phyloP scores from a whole-genome alignment of 2,113 vertebrate species.

The Australoheros scitulus region DNA sequence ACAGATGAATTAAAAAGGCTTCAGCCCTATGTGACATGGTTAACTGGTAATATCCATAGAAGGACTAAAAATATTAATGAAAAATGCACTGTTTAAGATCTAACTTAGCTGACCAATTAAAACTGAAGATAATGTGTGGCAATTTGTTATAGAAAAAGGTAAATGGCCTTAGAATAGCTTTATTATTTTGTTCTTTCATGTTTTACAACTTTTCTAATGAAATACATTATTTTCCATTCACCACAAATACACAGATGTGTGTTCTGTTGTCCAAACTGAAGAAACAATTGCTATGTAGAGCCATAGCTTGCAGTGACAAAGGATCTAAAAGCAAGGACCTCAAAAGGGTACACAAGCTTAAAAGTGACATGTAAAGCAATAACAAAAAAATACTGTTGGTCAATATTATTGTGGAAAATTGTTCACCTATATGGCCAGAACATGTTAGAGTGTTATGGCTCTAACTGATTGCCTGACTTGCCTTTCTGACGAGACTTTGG shows the following conservation, averaged over 20 bases:
- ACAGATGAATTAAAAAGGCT: too few species aligned
- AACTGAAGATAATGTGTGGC: not conserved
- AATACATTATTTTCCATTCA: too few species aligned
- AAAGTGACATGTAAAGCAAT: not conserved
- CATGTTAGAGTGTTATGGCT: not conserved
- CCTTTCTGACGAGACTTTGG: conserved; percentile 5
- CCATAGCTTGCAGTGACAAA: not conserved
- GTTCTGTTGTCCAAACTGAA: too few species aligned
- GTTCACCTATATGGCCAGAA: not conserved
- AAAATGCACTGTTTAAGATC: not conserved
- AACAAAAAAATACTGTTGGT: not conserved
- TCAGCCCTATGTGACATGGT: too few species aligned
- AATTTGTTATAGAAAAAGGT: not conserved
- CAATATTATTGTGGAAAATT: not conserved
- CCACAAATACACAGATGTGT: not conserved
- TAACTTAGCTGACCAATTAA: not conserved
- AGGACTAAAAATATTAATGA: too few species aligned
- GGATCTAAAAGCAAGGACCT: not conserved
- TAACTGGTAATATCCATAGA: too few species aligned
- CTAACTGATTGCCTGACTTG: not conserved
- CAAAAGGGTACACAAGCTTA: not conserved
- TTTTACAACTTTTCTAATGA: too few species aligned
- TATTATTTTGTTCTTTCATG: not conserved
- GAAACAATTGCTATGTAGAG: not conserved
- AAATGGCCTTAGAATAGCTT: not conserved